Evolutionary conservation across 2,113 vertebrate genomes (phyloP).

Genomic region (Ahaetulla prasina): DNA sequence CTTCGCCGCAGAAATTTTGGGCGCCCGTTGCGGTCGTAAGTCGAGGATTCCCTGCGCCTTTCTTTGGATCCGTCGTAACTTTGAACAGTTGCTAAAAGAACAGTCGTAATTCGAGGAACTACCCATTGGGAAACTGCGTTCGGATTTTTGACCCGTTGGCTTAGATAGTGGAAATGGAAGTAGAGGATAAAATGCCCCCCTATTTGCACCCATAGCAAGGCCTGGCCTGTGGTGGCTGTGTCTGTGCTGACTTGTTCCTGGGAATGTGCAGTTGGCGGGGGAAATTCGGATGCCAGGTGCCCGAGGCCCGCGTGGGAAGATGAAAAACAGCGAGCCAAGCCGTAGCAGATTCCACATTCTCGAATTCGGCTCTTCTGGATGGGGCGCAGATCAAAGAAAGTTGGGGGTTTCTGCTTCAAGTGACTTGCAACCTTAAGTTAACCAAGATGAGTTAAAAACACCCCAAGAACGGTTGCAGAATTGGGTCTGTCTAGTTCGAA

Average conservation of each 20-base stretch:
- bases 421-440: not conserved
- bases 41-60: no score
- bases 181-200: not conserved
- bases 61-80: no score
- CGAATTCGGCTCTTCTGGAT: accelerated
- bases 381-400: not conserved
- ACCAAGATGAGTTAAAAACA: not conserved
- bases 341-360: not conserved
- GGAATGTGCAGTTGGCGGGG: not conserved
- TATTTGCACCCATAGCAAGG: not conserved
- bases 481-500: no score
- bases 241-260: not conserved
- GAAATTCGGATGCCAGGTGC: not conserved
- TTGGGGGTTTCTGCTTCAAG: not conserved
- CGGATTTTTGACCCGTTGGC: not conserved
- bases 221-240: not conserved
- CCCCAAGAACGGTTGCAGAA: not conserved
- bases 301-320: not conserved
- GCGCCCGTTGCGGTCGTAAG: no score
- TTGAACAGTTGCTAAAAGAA: no score
- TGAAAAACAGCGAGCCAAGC: not conserved
- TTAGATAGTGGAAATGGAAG: not conserved
- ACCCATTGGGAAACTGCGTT: not conserved
- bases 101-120: no score
- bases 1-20: no score